Conservation (phyloP, 2,797 vertebrate species). For the Melanogrammus aeglefinus region DNA sequence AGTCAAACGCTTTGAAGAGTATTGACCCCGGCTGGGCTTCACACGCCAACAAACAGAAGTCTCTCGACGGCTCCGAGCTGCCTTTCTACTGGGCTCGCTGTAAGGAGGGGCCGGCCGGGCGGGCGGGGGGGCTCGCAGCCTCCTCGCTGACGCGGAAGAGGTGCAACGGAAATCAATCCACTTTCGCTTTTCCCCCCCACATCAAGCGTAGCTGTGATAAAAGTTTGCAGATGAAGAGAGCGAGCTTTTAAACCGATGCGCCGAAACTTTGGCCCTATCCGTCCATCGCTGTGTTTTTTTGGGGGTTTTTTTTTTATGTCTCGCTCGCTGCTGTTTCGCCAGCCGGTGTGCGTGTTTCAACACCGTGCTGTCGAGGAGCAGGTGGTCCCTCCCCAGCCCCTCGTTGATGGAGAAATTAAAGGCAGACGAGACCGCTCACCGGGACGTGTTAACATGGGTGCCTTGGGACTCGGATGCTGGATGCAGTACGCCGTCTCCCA, state of each 20-base stretch:
- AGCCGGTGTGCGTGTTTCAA: background rate
- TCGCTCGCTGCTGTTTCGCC: background rate
- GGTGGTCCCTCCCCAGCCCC: background rate
- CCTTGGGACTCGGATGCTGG: background rate
- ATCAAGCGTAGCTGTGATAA: slow-evolving; percentile 5
- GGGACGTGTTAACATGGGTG: background rate
- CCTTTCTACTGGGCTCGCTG: background rate
- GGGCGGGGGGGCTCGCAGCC: background rate
- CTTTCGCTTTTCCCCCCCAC: background rate
- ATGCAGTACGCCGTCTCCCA: background rate
- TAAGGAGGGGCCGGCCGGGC: background rate
- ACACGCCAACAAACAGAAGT: background rate
- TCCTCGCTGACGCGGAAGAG: background rate
- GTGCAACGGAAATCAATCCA: slow-evolving; percentile 2
- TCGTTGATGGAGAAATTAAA: background rate
- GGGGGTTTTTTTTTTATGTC: too few relatives aligned
- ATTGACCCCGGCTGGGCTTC: background rate
- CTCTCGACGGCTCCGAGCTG: background rate
- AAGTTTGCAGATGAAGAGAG: background rate
- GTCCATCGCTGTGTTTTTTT: background rate
- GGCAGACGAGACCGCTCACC: background rate
- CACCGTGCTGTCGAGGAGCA: background rate
- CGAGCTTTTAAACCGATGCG: background rate
- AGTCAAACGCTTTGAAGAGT: background rate
- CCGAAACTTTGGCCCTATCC: background rate